Conservation (phyloP, 2,888 invertebrate genomes). For the Ennomos erosarius region DNA sequence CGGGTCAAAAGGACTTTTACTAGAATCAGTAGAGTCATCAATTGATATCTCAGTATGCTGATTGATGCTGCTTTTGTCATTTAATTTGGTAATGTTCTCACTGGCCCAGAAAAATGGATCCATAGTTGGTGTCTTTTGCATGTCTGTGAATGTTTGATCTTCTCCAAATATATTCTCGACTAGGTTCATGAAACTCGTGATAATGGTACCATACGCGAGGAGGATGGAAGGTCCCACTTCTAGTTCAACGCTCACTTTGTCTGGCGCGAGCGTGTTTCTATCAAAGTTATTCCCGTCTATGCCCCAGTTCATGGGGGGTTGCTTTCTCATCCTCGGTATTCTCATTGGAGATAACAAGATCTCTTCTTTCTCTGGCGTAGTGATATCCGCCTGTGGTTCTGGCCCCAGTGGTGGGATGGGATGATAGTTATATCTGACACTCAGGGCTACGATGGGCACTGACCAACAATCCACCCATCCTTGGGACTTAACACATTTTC, state of each 20-base stretch:
- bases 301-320: conserved; percentile 88
- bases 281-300: conserved; percentile 92
- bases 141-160: conserved; percentile 97
- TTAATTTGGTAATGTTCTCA: conserved; percentile 68
- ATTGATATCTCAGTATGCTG: conserved; percentile 85
- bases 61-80: conserved; percentile 73
- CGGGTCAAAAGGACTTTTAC: conserved; percentile 91
- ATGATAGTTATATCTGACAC: conserved; percentile 96
- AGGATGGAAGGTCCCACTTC: conserved; percentile 98
- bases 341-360: conserved; percentile 96
- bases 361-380: conserved; percentile 97
- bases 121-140: conserved; percentile 88
- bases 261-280: conserved; percentile 93
- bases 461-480: conserved; percentile 99
- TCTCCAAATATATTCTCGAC: conserved; percentile 99
- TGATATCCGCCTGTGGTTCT: conserved; percentile 95
- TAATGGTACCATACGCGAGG: conserved; percentile 95
- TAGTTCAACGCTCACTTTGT: conserved; percentile 95
- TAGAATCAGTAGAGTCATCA: conserved; percentile 87
- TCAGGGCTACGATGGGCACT: conserved; percentile 96
- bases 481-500: conserved; percentile 88
- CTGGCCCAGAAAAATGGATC: conserved; percentile 71
- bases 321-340: conserved; percentile 91
- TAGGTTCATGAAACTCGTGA: conserved; percentile 95
- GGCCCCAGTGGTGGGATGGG: conserved; percentile 96